Evolutionary conservation across 1,140 invertebrate species (phyloP), one percentile per base, ranked within the genome.

Genomic region (Drosophila athabasca): DNA sequence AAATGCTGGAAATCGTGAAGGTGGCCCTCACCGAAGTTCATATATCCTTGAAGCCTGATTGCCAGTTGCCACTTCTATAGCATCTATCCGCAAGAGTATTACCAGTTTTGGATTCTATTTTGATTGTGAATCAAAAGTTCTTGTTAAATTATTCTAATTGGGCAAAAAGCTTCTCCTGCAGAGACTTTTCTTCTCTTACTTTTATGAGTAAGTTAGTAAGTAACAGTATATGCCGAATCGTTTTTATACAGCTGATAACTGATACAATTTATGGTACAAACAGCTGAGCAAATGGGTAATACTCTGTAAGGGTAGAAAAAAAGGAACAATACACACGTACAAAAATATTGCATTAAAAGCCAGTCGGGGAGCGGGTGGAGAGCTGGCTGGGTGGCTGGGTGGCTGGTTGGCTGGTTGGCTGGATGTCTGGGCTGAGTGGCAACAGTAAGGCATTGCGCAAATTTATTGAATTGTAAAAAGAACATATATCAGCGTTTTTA

Each of bases 381-480:
- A 17, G n/a, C 22, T 26, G 24, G 43, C 15, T 48, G 49, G 24
- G 24, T 26, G 24, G 24, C 24, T 26, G 24, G 24, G 4, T 26
- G 24, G 24, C 24, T 0, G 24, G 24, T 0, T 24, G 24, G 24
- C 24, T 3, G 24, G 24, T 3, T 26, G 24, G 24, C 24, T 5
- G 24, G 5, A 26, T 5, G 24, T 0, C 45, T n/a, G 7, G 53
- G 53, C 22, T 59, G 72, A 57, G 61, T 54, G 71, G 66, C 66
- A 78, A 64, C 73, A 50, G 73, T 79, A 79, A 82, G 72, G 79
- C 75, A 88, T 87, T 76, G 83, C 68, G 79, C 72, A 81, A 87
- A 87, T 87, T 87, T 88, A 87, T 87, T 87, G 83, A 88, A 88
- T 82, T 87, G 83, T 87, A 87, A 87, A 87, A 87, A 88, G 79